phyloP scores from a whole-genome alignment of 1,140 invertebrate genomes.

The Aphelinus certus region DNA sequence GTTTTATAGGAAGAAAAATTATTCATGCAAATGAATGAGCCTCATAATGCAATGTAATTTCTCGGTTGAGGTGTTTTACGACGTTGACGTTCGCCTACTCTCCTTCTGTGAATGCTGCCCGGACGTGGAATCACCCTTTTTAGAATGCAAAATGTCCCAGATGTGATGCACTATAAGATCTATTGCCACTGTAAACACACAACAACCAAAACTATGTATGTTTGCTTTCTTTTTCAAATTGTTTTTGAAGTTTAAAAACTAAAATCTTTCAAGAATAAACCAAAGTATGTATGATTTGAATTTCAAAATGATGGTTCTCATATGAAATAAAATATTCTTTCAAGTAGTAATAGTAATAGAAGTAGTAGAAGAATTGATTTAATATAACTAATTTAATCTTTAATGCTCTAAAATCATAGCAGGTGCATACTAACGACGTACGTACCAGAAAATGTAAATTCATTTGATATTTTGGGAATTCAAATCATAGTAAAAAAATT shows the following conservation, averaged over 20 bases:
- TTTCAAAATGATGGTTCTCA: too few relatives aligned
- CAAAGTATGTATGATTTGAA: too few relatives aligned
- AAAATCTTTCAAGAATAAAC: too few relatives aligned
- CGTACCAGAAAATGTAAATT: too few relatives aligned
- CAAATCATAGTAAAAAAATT: conserved; percentile 25
- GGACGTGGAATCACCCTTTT: conserved; percentile 65
- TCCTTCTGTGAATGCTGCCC: conserved; percentile 64
- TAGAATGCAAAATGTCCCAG: conserved; percentile 88
- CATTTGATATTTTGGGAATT: conserved; percentile 8
- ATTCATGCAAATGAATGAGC: conserved; percentile 12
- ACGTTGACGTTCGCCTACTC: conserved; percentile 61
- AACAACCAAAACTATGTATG: conserved; percentile 63
- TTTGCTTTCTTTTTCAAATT: conserved; percentile 45
- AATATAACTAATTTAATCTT: too few relatives aligned
- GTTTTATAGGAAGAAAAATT: background rate
- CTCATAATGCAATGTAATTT: conserved; percentile 48
- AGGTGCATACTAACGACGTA: too few relatives aligned
- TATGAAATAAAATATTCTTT: too few relatives aligned
- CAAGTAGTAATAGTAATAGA: too few relatives aligned
- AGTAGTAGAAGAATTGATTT: too few relatives aligned
- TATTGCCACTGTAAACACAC: conserved; percentile 95
- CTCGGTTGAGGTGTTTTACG: conserved; percentile 69
- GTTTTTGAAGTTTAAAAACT: conserved; percentile 3
- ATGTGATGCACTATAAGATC: conserved; percentile 99
- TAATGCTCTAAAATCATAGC: too few relatives aligned